Conservation (phyloP, 2,888 invertebrate genomes). For the Argyra leucocephala region DNA sequence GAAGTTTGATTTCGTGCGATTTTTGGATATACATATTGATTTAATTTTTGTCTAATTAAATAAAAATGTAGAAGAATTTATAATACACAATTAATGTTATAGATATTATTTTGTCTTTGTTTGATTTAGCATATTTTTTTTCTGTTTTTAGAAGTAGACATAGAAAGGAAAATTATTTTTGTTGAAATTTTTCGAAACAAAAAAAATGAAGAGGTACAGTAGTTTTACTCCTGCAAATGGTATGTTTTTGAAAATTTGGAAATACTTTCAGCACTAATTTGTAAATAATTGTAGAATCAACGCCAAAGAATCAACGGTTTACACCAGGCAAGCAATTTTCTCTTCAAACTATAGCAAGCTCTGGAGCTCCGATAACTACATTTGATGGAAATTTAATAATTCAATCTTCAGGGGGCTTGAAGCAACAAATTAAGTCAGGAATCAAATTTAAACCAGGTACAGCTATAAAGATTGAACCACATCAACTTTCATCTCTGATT, state of each 20-base stretch:
- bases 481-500: slow-evolving; percentile 21
- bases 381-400: slow-evolving; percentile 24
- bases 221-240: slow-evolving; percentile 10
- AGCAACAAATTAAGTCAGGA: slow-evolving; percentile 9
- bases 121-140: too few species aligned
- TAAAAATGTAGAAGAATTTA: too few species aligned
- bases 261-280: background rate
- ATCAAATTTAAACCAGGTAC: slow-evolving; percentile 21
- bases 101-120: too few species aligned
- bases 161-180: too few species aligned
- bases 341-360: slow-evolving; percentile 29
- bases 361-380: slow-evolving; percentile 29
- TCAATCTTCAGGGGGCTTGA: slow-evolving; percentile 19
- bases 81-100: too few species aligned
- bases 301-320: slow-evolving; percentile 23
- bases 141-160: too few species aligned
- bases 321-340: slow-evolving; percentile 27
- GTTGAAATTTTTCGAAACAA: too few species aligned
- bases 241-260: slow-evolving; percentile 17
- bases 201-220: background rate
- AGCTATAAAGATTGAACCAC: slow-evolving; percentile 19
- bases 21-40: too few species aligned
- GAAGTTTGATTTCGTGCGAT: too few species aligned
- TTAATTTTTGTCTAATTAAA: too few species aligned
- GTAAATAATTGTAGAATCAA: slow-evolving; percentile 23